These are phyloP conservation scores for Microtus oregoni DNA, from an alignment of 2,113 vertebrate species.

Conservation along the genomic window DNA sequence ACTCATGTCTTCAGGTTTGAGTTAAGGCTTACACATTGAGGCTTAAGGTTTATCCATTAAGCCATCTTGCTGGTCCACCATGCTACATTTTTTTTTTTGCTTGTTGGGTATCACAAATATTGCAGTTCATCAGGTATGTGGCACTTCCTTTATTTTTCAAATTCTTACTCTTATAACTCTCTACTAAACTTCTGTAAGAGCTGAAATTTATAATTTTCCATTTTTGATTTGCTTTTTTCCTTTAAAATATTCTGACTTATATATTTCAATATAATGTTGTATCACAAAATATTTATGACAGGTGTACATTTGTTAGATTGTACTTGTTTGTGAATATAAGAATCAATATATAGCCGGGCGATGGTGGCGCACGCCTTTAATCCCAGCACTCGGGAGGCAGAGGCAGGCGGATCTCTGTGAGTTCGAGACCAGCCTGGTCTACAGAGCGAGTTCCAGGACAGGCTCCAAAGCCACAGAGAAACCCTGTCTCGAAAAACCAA, in stretches of 20 bases:
- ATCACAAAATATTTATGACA: not conserved
- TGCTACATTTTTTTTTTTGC: slow-evolving; percentile 12
- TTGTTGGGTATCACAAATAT: not conserved
- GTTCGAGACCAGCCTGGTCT: no score
- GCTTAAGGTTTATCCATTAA: not conserved
- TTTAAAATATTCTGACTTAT: slow-evolving; percentile 54
- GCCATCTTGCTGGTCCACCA: not conserved
- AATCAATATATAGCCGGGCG: no score
- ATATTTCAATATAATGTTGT: not conserved
- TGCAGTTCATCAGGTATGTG: not conserved
- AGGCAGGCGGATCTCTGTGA: no score
- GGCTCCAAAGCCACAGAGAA: no score
- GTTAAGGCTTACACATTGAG: not conserved
- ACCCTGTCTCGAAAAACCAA: no score
- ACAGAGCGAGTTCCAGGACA: no score
- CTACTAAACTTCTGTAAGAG: slow-evolving; percentile 39
- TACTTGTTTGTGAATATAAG: slow-evolving; percentile 8
- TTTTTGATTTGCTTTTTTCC: slow-evolving; percentile 34
- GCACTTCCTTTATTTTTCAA: not conserved
- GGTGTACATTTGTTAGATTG: not conserved
- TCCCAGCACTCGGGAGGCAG: no score
- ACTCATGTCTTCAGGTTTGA: not conserved
- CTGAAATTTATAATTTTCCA: not conserved
- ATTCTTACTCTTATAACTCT: not conserved
- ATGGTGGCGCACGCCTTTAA: no score